These are phyloP conservation scores for Steinernema feltiae DNA, from an alignment of 1,140 invertebrate species.

Conservation along the genomic window DNA sequence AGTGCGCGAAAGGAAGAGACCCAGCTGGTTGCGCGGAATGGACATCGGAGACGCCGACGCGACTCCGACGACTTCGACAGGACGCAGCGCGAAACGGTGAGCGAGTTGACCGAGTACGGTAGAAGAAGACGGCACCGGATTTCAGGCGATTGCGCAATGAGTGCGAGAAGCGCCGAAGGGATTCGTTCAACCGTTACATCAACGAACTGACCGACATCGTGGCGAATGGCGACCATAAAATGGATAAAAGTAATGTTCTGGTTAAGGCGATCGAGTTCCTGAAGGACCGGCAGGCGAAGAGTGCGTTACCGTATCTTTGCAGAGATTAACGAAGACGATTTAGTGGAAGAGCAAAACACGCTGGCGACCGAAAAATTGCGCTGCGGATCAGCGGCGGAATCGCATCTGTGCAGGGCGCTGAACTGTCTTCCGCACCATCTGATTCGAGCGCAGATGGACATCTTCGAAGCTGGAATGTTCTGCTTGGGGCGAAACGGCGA, in stretches of 20 bases:
- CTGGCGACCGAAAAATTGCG: background rate
- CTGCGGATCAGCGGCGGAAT: background rate
- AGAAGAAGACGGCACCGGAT: background rate
- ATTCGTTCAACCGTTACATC: background rate
- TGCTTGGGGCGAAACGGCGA: background rate
- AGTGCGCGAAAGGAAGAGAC: background rate
- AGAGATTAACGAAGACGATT: background rate
- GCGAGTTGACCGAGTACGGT: background rate
- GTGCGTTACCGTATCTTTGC: background rate
- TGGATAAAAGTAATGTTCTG: background rate
- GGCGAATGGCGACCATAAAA: background rate
- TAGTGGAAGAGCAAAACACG: background rate
- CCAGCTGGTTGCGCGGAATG: background rate
- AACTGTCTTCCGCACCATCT: conserved; percentile 8
- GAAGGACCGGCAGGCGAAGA: background rate
- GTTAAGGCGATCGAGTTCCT: conserved; percentile 5
- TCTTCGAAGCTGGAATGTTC: background rate
- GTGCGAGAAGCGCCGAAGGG: conserved; percentile 2
- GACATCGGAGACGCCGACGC: background rate
- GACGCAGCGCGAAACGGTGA: background rate
- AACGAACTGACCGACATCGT: background rate
- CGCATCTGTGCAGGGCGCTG: background rate
- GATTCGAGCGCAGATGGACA: background rate
- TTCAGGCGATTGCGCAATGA: background rate
- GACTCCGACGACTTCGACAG: background rate